A percentile compares a stretch with the other conserved stretches of the same genome.
phyloP scores from a whole-genome alignment of 2,888 invertebrate species.

The Papilio elwesi region DNA sequence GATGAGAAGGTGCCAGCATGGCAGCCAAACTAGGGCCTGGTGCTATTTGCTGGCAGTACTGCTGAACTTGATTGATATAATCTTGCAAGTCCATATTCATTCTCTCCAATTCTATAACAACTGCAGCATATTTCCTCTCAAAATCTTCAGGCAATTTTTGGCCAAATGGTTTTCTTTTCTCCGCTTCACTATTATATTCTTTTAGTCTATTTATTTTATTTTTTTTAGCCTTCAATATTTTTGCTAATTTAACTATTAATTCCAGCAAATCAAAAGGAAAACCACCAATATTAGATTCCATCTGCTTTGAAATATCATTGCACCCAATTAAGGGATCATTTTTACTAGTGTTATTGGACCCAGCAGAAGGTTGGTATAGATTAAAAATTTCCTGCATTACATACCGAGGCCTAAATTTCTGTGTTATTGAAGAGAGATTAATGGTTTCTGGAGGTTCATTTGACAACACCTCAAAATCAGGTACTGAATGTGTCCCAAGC shows the following conservation, averaged over 20 bases:
- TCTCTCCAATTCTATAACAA: constrained; percentile 94
- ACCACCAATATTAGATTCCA: constrained; percentile 86
- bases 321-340: constrained; percentile 89
- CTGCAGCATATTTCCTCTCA: constrained; percentile 94
- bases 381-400: constrained; percentile 84
- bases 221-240: constrained; percentile 92
- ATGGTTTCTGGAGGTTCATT: constrained; percentile 96
- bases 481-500: constrained; percentile 97
- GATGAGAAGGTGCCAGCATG: constrained; percentile 94
- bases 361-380: constrained; percentile 66
- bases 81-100: constrained; percentile 95
- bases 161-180: constrained; percentile 92
- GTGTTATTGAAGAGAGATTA: constrained; percentile 91
- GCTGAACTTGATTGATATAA: constrained; percentile 93
- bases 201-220: constrained; percentile 91
- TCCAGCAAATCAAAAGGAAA: constrained; percentile 94
- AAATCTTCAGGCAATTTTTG: constrained; percentile 93
- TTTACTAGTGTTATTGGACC: constrained; percentile 73
- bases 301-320: constrained; percentile 71
- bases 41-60: constrained; percentile 92
- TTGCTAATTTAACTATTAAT: constrained; percentile 93
- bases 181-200: constrained; percentile 95
- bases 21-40: constrained; percentile 94
- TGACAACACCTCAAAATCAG: constrained; percentile 97
- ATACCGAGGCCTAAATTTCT: constrained; percentile 90